These are phyloP conservation scores for Turritopsis dohrnii DNA, from an alignment of 30 jellyfish, hydroid and myxozoan species.

Conservation along the genomic window DNA sequence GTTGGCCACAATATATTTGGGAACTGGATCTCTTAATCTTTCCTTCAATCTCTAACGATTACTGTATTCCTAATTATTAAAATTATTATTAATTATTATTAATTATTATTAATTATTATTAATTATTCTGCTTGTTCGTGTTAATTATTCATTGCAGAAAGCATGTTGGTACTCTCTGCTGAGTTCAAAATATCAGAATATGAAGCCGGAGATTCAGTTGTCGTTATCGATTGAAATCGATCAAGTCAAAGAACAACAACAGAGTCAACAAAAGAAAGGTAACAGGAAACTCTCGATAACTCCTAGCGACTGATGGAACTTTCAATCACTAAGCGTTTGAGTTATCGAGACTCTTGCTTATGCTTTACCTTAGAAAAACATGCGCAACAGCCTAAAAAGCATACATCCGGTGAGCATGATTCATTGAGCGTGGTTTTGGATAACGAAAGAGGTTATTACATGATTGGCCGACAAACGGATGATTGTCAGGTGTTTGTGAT, in stretches of 20 bases:
- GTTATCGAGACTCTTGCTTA: no score
- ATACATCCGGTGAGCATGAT: neutral
- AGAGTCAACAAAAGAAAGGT: neutral
- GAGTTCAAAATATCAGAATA: conserved; percentile 66
- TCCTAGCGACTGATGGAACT: no score
- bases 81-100: no score
- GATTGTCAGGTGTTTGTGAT: conserved; percentile 60
- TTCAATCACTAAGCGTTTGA: no score
- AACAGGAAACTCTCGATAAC: no score
- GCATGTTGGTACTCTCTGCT: conserved; percentile 73
- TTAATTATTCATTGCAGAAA: conserved; percentile 30
- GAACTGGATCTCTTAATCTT: no score
- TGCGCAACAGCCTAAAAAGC: neutral
- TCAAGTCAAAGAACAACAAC: conserved; percentile 30
- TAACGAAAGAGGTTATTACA: conserved; percentile 71
- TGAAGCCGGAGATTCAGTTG: conserved; percentile 71
- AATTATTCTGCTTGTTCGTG: neutral
- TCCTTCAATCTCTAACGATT: no score
- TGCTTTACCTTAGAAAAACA: no score
- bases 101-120: no score
- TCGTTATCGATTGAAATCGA: conserved; percentile 69
- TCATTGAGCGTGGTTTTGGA: conserved; percentile 43
- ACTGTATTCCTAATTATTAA: no score
- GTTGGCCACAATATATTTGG: no score
- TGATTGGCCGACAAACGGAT: conserved; percentile 42